Evolutionary conservation across 2,888 invertebrate species (phyloP).

Genomic region (Phyllotreta cruciferae): DNA sequence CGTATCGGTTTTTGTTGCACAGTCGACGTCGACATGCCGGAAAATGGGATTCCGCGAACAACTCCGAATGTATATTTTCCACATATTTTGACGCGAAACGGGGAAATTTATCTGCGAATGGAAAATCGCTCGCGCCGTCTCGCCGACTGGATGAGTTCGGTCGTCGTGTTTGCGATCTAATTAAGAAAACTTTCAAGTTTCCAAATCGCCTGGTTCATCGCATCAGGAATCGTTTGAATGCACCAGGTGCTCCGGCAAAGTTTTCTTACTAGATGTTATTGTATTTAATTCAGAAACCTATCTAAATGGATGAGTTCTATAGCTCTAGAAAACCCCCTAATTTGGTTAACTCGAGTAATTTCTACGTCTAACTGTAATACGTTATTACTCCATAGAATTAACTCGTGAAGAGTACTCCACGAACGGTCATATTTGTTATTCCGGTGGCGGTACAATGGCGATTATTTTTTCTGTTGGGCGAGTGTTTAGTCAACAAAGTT

Average conservation of each 20-base stretch:
- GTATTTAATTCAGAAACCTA: no score
- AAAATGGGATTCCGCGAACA: constrained; percentile 14
- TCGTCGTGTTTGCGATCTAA: constrained; percentile 4
- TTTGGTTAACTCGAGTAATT: no score
- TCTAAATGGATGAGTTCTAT: no score
- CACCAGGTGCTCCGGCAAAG: no score
- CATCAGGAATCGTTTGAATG: not conserved
- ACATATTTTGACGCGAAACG: constrained; percentile 15
- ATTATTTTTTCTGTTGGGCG: constrained; percentile 4
- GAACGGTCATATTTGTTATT: constrained; percentile 4
- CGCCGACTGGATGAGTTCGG: not conserved
- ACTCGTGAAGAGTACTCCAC: no score
- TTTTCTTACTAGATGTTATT: no score
- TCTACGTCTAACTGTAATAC: no score
- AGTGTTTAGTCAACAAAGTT: constrained; percentile 17
- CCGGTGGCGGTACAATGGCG: not conserved
- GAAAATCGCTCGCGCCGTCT: not conserved
- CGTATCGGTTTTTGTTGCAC: constrained; percentile 16
- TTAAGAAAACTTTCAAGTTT: constrained; percentile 6
- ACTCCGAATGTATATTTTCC: constrained; percentile 15
- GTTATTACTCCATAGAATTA: no score
- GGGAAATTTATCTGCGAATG: constrained; percentile 10
- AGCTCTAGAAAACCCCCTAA: no score
- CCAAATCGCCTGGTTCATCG: not conserved
- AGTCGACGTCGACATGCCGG: constrained; percentile 7